Evolutionary conservation across 1,140 invertebrate genomes (phyloP).

Genomic region (Apis cerana): DNA sequence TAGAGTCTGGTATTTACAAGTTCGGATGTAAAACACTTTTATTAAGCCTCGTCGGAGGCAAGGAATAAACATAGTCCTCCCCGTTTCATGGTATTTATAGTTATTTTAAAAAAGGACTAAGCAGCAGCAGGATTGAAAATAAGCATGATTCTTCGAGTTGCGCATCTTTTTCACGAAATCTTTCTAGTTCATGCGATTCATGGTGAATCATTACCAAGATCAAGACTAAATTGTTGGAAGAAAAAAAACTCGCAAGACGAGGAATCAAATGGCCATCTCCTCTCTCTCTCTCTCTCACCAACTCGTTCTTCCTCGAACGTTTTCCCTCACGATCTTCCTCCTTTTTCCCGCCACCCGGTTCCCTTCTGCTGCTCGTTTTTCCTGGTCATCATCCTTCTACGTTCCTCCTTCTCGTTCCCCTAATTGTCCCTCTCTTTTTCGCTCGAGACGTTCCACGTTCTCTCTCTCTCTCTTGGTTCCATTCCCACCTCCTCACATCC

Average conservation of each 20-base stretch:
- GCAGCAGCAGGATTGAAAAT: background rate
- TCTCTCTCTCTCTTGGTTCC: background rate
- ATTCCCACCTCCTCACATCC: background rate
- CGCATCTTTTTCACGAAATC: background rate
- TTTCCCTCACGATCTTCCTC: conserved; percentile 31
- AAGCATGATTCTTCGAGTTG: background rate
- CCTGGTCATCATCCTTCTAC: background rate
- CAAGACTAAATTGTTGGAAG: background rate
- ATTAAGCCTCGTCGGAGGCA: too few relatives aligned
- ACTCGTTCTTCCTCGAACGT: conserved; percentile 8
- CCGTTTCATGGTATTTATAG: too few relatives aligned
- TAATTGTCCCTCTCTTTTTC: conserved; percentile 44
- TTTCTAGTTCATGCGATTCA: background rate
- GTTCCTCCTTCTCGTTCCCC: conserved; percentile 11
- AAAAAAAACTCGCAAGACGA: background rate
- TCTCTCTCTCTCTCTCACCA: conserved; percentile 17
- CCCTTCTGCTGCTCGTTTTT: conserved; percentile 31
- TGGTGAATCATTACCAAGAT: conserved; percentile 17
- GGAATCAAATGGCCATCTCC: background rate
- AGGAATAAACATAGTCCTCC: too few relatives aligned
- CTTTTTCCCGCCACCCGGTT: conserved; percentile 36
- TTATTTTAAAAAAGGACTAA: background rate
- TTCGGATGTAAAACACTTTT: too few relatives aligned
- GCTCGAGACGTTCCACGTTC: background rate
- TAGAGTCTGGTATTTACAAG: too few relatives aligned